Evolutionary conservation across 2,888 invertebrate genomes (phyloP), one percentile per base, ranked within the genome.

Genomic region (Synanthedon myopaeformis): DNA sequence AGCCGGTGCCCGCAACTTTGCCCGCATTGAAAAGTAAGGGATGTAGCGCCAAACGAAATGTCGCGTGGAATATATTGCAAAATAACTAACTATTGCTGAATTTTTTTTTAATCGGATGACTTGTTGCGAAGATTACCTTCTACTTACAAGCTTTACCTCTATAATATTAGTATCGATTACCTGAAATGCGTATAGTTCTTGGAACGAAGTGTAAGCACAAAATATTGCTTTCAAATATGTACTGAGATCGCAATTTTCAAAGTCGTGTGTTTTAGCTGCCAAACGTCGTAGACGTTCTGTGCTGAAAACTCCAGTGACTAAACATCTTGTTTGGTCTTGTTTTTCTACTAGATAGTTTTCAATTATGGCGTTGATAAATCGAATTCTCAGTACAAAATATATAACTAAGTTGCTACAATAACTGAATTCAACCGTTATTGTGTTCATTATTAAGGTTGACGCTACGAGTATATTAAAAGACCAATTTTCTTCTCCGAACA

Each of bases 321-420:
- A 3, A 35, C 35, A 35, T 35, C 35, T 35, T 8, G 8, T 35
- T 35, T 35, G 6, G 35, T 35, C 35, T 35, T 35, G 35, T 45
- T 45, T 12, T 45, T 45, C 14, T 45, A 13, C 14, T 14, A 45
- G 13, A 45, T 45, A 45, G 45, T 50, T 23, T 14, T 45, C 14
- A 13, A 82, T 64, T 3, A 80, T 70, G 6, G 66, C 60, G 56
- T 82, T 82, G 1, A 81, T 57, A 52, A 73, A 74, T 5, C 67
- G 65, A 2, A 75, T 52, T 23, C 79, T 69, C 13, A 70, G 48
- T 28, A 61, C 62, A 54, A 82, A 81, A 59, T 69, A 73, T 13
- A 65, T 50, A 0, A 79, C 55, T 8, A 72, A 53, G 57, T 73
- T 76, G 2, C 72, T 67, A 55, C 74, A 74, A 19, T 59, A 59